Conservation (phyloP, 2,888 invertebrate species). For the Oegoconia quadripuncta region DNA sequence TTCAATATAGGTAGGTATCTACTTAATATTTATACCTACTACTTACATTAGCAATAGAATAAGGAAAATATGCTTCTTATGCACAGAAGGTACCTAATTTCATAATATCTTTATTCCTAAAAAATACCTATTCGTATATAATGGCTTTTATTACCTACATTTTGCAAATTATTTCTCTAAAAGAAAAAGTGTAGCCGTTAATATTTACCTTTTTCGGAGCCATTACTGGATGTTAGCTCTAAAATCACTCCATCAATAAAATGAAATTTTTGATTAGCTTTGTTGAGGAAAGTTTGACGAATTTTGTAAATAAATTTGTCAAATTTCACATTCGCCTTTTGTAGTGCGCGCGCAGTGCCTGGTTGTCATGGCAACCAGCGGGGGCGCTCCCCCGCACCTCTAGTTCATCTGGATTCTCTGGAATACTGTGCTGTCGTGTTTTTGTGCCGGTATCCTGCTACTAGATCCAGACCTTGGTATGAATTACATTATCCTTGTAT, state of each 20-base stretch:
- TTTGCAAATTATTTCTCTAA: too few species aligned
- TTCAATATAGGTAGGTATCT: too few species aligned
- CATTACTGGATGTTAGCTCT: conserved; percentile 33
- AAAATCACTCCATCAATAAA: conserved; percentile 1
- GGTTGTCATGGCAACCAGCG: conserved; percentile 50
- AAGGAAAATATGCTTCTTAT: too few species aligned
- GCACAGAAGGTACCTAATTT: too few species aligned
- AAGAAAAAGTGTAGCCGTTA: conserved; percentile 1
- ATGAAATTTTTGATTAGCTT: background rate
- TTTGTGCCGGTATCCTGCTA: background rate
- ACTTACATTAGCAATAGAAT: too few species aligned
- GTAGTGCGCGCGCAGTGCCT: conserved; percentile 61
- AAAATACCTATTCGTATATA: too few species aligned
- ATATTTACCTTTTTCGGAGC: conserved; percentile 66
- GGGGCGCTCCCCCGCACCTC: conserved; percentile 20
- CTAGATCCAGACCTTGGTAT: background rate
- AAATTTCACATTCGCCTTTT: too few species aligned
- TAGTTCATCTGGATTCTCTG: conserved; percentile 2
- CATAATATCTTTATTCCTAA: too few species aligned
- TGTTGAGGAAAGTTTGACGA: conserved; percentile 44
- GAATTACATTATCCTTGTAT: background rate
- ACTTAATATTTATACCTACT: too few species aligned
- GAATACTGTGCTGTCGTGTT: conserved; percentile 1
- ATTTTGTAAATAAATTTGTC: conserved; percentile 24
- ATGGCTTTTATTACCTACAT: too few species aligned